Percentiles rank a stretch among this genome's conserved stretches.
phyloP scores from a whole-genome alignment of 2,888 invertebrate genomes.

The Nemotelus pantherinus region DNA sequence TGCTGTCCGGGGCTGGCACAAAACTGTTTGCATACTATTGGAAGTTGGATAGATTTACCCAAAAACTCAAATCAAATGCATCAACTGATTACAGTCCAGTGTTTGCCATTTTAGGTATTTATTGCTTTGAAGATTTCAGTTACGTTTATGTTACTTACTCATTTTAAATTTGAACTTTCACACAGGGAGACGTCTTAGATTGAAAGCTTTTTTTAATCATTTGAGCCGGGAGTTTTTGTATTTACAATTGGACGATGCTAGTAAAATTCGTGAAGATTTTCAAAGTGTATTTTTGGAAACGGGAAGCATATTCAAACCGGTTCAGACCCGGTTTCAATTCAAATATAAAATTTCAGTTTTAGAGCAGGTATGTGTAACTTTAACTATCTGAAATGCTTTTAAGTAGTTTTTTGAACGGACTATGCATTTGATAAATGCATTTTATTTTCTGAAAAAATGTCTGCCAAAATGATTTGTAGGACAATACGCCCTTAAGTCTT shows the following conservation, averaged over 20 bases:
- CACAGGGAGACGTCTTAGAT: constrained; percentile 60
- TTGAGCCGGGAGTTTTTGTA: constrained; percentile 61
- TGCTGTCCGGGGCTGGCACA: constrained; percentile 54
- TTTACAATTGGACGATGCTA: constrained; percentile 57
- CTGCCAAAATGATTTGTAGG: too few species aligned
- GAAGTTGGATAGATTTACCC: constrained; percentile 62
- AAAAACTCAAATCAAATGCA: constrained; percentile 55
- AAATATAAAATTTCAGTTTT: constrained; percentile 62
- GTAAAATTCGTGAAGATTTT: constrained; percentile 51
- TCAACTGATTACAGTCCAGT: constrained; percentile 58
- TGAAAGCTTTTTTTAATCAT: constrained; percentile 63
- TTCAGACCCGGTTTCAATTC: constrained; percentile 56
- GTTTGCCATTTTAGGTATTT: constrained; percentile 55
- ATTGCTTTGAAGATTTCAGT: not conserved
- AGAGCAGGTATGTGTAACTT: constrained; percentile 57
- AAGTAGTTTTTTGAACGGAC: too few species aligned
- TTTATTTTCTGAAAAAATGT: too few species aligned
- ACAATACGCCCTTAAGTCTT: too few species aligned
- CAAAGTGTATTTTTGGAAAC: constrained; percentile 60
- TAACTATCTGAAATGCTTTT: not conserved
- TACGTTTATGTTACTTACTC: not conserved
- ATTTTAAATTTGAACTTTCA: constrained; percentile 46
- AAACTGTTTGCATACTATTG: constrained; percentile 63
- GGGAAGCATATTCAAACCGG: constrained; percentile 60
- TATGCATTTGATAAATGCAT: too few species aligned